Base-by-base conservation (phyloP, 2,797 vertebrate genomes). In the Gobionotothen gibberifrons region DNA sequence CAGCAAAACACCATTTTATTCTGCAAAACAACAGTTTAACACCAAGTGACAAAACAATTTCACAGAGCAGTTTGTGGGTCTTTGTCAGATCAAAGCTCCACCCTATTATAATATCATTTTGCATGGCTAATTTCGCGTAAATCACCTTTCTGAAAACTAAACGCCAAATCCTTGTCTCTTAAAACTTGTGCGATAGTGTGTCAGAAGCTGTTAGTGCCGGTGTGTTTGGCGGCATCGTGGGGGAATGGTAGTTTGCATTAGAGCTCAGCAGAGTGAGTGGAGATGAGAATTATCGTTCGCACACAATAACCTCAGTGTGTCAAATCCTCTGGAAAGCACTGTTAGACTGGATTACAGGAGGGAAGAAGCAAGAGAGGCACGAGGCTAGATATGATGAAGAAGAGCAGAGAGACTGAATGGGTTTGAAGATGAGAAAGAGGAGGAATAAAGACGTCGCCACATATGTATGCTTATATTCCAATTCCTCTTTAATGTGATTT, bases 401-500 rank as follows among this genome's bases (percentile, higher is more conserved):
- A 68, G 62, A 49, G 58, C 52, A 70, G 53, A 52, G n/a, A 71
- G 32, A 56, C 29, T 12, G 21, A 64, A 60, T 53, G 40, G 39
- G 14, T 11, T 17, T 61, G 67, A 49, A 26, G 60, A 80, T 64
- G 54, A 83, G 70, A 70, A 21, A 66, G 42, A 29, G n/a, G 17
- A 48, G 36, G 15, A 58, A 65, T 74, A 56, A 72, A 83, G 55
- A 69, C 54, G 54, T 57, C 69, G 55, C 69, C 40, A 15, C 55
- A 64, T 66, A 84, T 82, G 59, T 85, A 75, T 65, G 74, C 78
- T 87, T 85, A 77, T 51, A 81, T 73, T 73, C 66, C 74, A 77
- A 73, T 73, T 63, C 70, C 51, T 79, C 73, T 63, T 67, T 81
- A 86, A 90, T 86, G 79, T 87, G 87, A 92, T 93, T 92, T 86